Evolutionary conservation across 2,797 vertebrate species (phyloP), one percentile per base, ranked within the genome.

Genomic region (Paramormyrops hopkinsi): DNA sequence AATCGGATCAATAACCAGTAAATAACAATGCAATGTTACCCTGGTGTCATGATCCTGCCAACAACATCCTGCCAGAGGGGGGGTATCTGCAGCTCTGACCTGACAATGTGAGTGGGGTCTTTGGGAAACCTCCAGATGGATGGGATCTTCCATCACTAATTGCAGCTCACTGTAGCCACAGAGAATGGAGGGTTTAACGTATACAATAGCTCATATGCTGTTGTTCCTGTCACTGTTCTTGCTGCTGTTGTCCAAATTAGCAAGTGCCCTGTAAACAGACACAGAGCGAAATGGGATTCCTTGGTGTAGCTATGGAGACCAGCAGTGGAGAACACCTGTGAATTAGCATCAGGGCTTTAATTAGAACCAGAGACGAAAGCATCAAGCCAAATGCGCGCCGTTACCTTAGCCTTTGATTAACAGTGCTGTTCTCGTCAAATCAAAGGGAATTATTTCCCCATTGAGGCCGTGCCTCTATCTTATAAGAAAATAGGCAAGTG

Each of bases 341-440:
- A 95, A 95, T 95, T 94, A 95, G 92, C 94, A 95, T 95, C 89
- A 92, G 91, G 83, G 93, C 92, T 93, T 95, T 96, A 96, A 97
- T 96, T 95, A 95, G 93, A 94, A 90, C 92, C 79, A 22, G 41
- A 76, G 59, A 73, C 33, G 56, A 69, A 37, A 73, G 83, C 59
- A 89, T 17, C 73, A 19, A 65, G 84, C 83, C 22, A 5, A 53
- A 54, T 8, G 44, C 11, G 0, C n/a, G 3, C 8, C 19, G 83
- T 73, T 73, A 5, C 84, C 29, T 53, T 62, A n/a, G 29, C 89
- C 29, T 44, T 86, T 83, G 84, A 86, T 89, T 86, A 89, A 41
- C 56, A 17, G 48, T 17, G 11, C 59, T 17, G 59, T 19, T 37
- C 22, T 29, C 9, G 11, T 86, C 59, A 51, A 76, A 51, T 85